Conservation (phyloP, 92 coral and sea anemone species). For the Zoanthus sociatus region DNA sequence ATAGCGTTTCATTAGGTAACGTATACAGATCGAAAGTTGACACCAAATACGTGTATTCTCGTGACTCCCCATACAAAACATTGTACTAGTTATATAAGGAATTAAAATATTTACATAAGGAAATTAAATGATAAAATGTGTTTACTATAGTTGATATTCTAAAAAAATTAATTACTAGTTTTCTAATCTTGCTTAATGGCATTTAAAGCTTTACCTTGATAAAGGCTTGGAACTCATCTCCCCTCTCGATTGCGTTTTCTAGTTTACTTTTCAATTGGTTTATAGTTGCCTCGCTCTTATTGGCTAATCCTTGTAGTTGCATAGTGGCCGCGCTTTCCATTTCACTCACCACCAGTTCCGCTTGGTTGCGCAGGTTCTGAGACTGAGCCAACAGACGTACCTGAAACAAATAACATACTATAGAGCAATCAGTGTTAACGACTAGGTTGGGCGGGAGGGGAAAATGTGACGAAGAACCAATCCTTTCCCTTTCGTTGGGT, state of each 20-base stretch:
- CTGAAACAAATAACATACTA: constrained; percentile 12
- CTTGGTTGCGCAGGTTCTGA: constrained; percentile 88
- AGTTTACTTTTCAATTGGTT: constrained; percentile 75
- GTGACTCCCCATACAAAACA: too few relatives aligned
- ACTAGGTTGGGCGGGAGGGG: too few relatives aligned
- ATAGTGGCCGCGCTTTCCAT: constrained; percentile 96
- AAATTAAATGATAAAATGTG: too few relatives aligned
- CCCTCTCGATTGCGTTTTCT: constrained; percentile 74
- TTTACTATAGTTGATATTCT: too few relatives aligned
- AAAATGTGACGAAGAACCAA: too few relatives aligned
- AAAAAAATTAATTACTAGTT: neutral
- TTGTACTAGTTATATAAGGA: too few relatives aligned
- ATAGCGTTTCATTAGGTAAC: too few relatives aligned
- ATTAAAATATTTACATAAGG: too few relatives aligned
- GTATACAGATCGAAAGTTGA: too few relatives aligned
- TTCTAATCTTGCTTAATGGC: neutral
- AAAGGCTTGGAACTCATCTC: constrained; percentile 90
- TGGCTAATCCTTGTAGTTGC: constrained; percentile 94
- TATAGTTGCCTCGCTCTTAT: constrained; percentile 91
- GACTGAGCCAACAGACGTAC: constrained; percentile 78
- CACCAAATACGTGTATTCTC: too few relatives aligned
- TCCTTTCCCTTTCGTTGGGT: too few relatives aligned
- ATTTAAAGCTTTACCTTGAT: constrained; percentile 62
- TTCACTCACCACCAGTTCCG: constrained; percentile 92
- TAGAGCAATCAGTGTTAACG: too few relatives aligned